phyloP scores from a whole-genome alignment of 2,797 vertebrate genomes.

The Characodon lateralis region DNA sequence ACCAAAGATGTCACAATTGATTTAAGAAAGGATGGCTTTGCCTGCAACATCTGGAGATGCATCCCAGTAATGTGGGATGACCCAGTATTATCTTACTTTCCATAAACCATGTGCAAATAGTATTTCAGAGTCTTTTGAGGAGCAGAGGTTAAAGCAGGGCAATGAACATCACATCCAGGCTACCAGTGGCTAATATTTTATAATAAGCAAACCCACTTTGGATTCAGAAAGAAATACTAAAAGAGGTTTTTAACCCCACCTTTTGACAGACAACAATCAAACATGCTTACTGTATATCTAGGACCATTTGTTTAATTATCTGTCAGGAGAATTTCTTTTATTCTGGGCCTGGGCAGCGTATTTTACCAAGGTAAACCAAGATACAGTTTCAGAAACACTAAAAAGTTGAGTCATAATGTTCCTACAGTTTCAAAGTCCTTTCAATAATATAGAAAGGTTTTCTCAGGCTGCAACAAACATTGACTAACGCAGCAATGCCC shows the following conservation, averaged over 20 bases:
- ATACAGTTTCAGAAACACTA: background rate
- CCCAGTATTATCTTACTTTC: slow-evolving; percentile 49
- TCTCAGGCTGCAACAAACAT: background rate
- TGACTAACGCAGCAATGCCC: background rate
- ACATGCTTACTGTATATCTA: background rate
- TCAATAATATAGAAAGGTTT: background rate
- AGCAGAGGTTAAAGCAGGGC: background rate
- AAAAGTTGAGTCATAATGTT: background rate
- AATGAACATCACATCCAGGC: slow-evolving; percentile 1
- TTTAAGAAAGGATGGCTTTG: slow-evolving; percentile 7
- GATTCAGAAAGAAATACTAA: background rate
- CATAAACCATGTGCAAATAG: slow-evolving; percentile 42
- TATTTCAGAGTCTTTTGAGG: slow-evolving; percentile 28
- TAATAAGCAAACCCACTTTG: background rate
- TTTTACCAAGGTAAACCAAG: background rate
- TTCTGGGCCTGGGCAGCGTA: no score
- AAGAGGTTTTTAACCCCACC: background rate
- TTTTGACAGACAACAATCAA: background rate
- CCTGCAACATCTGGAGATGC: slow-evolving; percentile 60
- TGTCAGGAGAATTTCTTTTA: background rate
- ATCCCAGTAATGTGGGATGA: slow-evolving; percentile 56
- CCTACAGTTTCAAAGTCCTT: background rate
- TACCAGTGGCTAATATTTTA: background rate
- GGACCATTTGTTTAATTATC: background rate
- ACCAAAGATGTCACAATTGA: background rate